Evolutionary conservation across 2,113 vertebrate species (phyloP).

Genomic region (Dicrurus megarhynchus): DNA sequence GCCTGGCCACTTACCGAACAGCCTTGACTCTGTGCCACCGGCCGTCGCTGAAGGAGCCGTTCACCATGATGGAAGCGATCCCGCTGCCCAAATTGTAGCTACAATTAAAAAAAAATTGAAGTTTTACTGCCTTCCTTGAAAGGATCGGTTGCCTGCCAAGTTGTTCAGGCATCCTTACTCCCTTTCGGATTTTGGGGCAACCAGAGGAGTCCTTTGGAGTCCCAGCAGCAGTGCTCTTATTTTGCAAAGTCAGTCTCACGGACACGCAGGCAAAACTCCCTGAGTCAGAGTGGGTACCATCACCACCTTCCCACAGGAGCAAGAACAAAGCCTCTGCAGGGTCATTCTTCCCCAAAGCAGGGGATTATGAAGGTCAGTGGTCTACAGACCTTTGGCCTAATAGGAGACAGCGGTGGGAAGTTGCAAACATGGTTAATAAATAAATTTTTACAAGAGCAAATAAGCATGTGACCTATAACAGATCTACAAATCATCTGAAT

Average conservation of each 20-base stretch:
- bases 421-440: background rate
- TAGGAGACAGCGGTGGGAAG: background rate
- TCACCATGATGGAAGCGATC: slow-evolving; percentile 78
- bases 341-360: background rate
- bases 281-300: too few relatives aligned
- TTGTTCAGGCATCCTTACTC: background rate
- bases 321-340: background rate
- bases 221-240: background rate
- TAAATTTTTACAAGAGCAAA: background rate
- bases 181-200: rapidly evolving
- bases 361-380: background rate
- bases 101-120: background rate
- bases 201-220: background rate
- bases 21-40: slow-evolving; percentile 94
- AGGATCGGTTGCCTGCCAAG: background rate
- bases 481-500: background rate
- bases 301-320: background rate
- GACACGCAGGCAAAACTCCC: background rate
- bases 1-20: slow-evolving; percentile 78
- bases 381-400: background rate
- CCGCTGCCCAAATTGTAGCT: slow-evolving; percentile 96
- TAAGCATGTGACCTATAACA: background rate
- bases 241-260: background rate
- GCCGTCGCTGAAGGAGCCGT: slow-evolving; percentile 88
- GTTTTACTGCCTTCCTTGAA: background rate